Percentiles rank a stretch among this genome's conserved stretches.
These are phyloP conservation scores for Exocentrus adspersus DNA, from an alignment of 2,888 invertebrate genomes.

Conservation along the genomic window DNA sequence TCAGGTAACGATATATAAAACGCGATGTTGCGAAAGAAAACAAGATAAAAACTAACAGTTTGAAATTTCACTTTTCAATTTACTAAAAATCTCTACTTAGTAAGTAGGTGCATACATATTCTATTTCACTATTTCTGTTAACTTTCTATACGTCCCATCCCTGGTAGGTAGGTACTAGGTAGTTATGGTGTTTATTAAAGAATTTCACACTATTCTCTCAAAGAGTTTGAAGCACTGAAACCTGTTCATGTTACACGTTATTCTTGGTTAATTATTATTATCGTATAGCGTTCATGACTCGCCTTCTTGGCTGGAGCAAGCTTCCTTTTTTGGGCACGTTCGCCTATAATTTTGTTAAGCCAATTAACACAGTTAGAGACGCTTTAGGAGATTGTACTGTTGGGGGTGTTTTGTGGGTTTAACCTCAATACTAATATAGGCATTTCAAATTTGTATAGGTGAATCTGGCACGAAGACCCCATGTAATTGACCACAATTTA, in stretches of 20 bases:
- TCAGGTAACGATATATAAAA: no score
- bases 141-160: no score
- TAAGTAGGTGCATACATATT: background rate
- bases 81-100: no score
- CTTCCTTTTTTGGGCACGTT: constrained; percentile 1
- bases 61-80: background rate
- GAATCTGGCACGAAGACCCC: no score
- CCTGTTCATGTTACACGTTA: background rate
- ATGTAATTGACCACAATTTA: no score
- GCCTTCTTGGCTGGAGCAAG: background rate
- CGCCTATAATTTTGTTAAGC: constrained; percentile 4
- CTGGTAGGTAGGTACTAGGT: no score
- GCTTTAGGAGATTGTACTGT: background rate
- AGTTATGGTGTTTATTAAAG: constrained; percentile 10
- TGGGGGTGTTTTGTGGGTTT: background rate
- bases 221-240: background rate
- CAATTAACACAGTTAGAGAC: background rate
- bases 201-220: constrained; percentile 7
- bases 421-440: background rate
- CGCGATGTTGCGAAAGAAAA: background rate
- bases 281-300: background rate
- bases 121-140: background rate
- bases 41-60: background rate
- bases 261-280: background rate
- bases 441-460: no score